Evolutionary conservation across 2,888 invertebrate genomes (phyloP).

Genomic region (Allygus modestus): DNA sequence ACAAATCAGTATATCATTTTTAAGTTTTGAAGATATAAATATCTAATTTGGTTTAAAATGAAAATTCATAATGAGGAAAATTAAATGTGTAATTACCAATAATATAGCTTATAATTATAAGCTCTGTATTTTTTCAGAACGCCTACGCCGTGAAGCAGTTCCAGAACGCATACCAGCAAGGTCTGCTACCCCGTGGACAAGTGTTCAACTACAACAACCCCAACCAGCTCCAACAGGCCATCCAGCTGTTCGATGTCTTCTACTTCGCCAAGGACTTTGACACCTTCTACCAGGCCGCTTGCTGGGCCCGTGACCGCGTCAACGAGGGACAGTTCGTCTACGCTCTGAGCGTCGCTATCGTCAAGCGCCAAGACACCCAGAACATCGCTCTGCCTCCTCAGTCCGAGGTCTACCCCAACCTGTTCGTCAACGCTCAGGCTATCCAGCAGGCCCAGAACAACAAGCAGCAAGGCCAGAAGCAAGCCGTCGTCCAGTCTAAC

Average conservation of each 20-base stretch:
- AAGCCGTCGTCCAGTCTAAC: conserved; percentile 51
- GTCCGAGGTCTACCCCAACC: conserved; percentile 77
- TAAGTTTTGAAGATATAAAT: too few relatives aligned
- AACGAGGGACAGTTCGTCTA: conserved; percentile 80
- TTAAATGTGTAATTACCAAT: too few relatives aligned
- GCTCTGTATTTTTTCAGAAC: conserved; percentile 74
- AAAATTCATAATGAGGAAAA: too few relatives aligned
- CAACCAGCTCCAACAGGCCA: conserved; percentile 80
- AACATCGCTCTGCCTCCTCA: conserved; percentile 78
- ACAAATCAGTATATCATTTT: too few relatives aligned
- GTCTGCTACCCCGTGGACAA: conserved; percentile 78
- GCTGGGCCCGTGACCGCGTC: conserved; percentile 77
- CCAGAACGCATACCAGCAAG: conserved; percentile 77
- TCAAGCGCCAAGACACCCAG: conserved; percentile 77
- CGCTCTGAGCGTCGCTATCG: conserved; percentile 77
- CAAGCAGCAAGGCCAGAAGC: conserved; percentile 61
- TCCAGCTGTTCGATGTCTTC: conserved; percentile 82
- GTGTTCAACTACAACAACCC: conserved; percentile 81
- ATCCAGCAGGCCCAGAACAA: conserved; percentile 62
- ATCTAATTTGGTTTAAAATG: too few relatives aligned
- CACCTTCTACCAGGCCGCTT: conserved; percentile 81
- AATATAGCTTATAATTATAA: too few relatives aligned
- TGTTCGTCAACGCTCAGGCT: conserved; percentile 72
- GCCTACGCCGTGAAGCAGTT: conserved; percentile 79
- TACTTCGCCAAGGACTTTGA: conserved; percentile 84